Conservation (phyloP, 2,797 vertebrate genomes). For the Alcedo quadribrachys region DNA sequence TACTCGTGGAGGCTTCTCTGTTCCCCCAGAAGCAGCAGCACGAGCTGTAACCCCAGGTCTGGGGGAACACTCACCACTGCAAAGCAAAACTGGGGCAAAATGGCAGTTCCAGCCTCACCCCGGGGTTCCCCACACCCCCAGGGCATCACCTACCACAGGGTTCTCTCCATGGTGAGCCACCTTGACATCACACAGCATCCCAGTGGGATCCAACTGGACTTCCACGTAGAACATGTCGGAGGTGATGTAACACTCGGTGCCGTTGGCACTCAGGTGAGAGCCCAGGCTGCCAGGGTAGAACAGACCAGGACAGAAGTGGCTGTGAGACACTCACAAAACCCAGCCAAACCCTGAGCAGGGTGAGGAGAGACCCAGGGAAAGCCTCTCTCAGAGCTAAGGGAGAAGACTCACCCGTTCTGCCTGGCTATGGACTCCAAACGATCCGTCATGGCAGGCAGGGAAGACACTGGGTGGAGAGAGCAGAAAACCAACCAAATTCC, state of each 20-base stretch:
- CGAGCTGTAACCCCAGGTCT: background rate
- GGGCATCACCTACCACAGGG: slow-evolving; percentile 87
- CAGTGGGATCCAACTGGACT: slow-evolving; percentile 91
- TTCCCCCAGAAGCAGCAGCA: background rate
- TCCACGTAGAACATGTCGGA: slow-evolving; percentile 99
- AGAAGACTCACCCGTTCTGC: slow-evolving; percentile 89
- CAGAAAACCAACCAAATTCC: background rate
- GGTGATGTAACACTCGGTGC: slow-evolving; percentile 98
- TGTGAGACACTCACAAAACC: slow-evolving; percentile 55
- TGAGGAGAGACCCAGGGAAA: background rate
- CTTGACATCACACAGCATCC: slow-evolving; percentile 95
- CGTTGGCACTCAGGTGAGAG: slow-evolving; percentile 93
- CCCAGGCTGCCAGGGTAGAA: slow-evolving; percentile 76
- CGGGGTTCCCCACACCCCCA: background rate
- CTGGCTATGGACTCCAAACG: slow-evolving; percentile 96
- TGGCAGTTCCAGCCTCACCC: background rate
- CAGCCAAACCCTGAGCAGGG: background rate
- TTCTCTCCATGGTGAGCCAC: slow-evolving; percentile 99
- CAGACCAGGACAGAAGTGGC: slow-evolving; percentile 44
- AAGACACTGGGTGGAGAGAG: slow-evolving; percentile 84
- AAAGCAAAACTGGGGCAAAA: background rate
- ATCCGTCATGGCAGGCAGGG: slow-evolving; percentile 95
- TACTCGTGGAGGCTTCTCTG: rapidly evolving
- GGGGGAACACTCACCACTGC: background rate
- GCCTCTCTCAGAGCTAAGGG: background rate